Evolutionary conservation across 2,888 invertebrate genomes (phyloP).

Genomic region (Pristionchus entomophagus): DNA sequence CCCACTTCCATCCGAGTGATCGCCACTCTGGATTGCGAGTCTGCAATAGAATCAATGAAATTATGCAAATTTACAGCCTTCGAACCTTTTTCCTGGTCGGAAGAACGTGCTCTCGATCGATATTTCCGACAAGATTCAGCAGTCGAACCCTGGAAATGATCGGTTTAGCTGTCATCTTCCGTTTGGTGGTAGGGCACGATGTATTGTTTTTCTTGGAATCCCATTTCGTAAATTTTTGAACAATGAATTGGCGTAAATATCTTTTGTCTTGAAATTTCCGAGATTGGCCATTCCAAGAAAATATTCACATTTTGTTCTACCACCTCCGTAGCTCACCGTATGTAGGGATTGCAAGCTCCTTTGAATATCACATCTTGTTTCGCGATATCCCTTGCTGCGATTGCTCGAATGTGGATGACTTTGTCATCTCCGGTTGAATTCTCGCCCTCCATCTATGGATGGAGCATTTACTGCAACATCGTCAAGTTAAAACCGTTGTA

Average conservation of each 20-base stretch:
- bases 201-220: no score
- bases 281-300: no score
- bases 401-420: slow-evolving; percentile 9
- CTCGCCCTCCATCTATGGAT: slow-evolving; percentile 18
- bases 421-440: background rate
- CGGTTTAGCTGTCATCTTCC: background rate
- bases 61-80: background rate
- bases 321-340: no score
- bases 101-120: background rate
- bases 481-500: no score
- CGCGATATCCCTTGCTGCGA: slow-evolving; percentile 2
- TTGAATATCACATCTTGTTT: slow-evolving; percentile 4
- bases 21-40: slow-evolving; percentile 34
- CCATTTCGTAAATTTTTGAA: no score
- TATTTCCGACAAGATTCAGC: background rate
- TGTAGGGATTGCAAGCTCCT: slow-evolving; percentile 25
- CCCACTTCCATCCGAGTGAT: slow-evolving; percentile 18
- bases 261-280: no score
- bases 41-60: background rate
- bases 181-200: background rate
- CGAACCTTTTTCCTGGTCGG: background rate
- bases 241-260: no score
- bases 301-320: no score
- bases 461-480: background rate
- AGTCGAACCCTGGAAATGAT: slow-evolving; percentile 10